A percentile compares a stretch with the other conserved stretches of the same genome.
phyloP scores from a whole-genome alignment of 2,797 vertebrate genomes.

The Rhynchotus rufescens region DNA sequence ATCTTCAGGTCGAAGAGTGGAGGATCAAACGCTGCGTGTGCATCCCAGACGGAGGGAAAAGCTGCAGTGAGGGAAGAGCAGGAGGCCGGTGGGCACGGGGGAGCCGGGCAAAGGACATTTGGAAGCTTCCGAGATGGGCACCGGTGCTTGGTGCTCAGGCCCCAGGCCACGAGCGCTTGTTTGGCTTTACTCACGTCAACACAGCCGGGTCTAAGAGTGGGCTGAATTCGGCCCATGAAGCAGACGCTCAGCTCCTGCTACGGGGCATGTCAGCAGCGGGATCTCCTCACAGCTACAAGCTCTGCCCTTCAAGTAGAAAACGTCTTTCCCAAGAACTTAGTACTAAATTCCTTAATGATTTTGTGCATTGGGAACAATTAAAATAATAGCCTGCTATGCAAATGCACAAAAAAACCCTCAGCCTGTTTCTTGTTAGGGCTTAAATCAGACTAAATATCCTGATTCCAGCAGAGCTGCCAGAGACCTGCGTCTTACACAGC shows the following conservation, averaged over 20 bases:
- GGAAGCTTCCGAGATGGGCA: background rate
- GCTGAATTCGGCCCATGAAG: background rate
- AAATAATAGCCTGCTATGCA: background rate
- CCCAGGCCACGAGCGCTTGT: background rate
- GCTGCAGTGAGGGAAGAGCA: too few relatives aligned
- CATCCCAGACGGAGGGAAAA: too few relatives aligned
- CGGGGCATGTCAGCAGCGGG: rapidly evolving
- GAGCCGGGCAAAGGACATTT: too few relatives aligned
- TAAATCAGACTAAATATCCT: background rate
- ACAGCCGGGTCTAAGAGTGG: background rate
- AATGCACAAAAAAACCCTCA: background rate
- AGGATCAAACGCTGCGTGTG: too few relatives aligned
- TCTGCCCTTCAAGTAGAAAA: background rate
- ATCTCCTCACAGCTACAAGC: background rate
- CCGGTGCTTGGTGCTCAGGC: background rate
- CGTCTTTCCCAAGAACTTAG: background rate
- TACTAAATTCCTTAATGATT: background rate
- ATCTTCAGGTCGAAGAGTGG: too few relatives aligned
- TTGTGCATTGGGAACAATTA: background rate
- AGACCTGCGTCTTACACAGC: background rate
- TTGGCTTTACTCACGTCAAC: background rate
- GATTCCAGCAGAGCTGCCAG: background rate
- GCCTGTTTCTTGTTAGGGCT: background rate
- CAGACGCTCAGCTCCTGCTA: background rate
- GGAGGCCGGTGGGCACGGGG: too few relatives aligned